Percentiles rank a stretch among this genome's conserved stretches.
These are phyloP conservation scores for Rhincodon typus DNA, from an alignment of 2,797 vertebrate species.

Conservation along the genomic window DNA sequence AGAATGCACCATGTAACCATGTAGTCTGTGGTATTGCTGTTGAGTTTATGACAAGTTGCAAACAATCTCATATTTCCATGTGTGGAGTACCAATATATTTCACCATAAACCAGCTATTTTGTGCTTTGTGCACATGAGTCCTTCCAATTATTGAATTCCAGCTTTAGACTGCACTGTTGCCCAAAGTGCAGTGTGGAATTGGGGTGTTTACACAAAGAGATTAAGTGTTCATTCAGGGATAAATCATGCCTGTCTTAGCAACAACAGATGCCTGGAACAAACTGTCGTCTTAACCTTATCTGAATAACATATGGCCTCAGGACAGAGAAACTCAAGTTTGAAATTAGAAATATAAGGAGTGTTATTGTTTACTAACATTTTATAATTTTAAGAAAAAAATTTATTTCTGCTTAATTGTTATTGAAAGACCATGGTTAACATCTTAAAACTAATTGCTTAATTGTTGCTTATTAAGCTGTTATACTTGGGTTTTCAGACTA, in stretches of 20 bases:
- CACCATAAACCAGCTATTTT: neutral
- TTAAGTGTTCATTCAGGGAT: neutral
- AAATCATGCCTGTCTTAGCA: neutral
- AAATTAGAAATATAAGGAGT: neutral
- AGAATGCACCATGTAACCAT: neutral
- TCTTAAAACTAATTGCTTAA: neutral
- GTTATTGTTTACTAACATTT: neutral
- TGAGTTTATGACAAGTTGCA: neutral
- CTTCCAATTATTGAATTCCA: neutral
- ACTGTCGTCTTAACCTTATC: neutral
- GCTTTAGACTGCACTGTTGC: neutral
- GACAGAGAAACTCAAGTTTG: neutral
- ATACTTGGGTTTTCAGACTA: neutral
- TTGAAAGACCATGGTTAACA: conserved; percentile 14
- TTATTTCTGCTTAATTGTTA: neutral
- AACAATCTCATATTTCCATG: too few relatives aligned
- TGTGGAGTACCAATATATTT: neutral
- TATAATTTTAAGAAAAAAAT: neutral
- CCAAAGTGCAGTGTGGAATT: neutral
- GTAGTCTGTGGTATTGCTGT: neutral
- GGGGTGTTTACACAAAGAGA: neutral
- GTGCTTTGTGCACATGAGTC: neutral
- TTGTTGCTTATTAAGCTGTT: neutral
- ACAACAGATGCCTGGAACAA: neutral
- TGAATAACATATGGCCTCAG: neutral